Evolutionary conservation across 1,140 invertebrate species (phyloP), one percentile per base, ranked within the genome.

Genomic region (Marisa cornuarietis): DNA sequence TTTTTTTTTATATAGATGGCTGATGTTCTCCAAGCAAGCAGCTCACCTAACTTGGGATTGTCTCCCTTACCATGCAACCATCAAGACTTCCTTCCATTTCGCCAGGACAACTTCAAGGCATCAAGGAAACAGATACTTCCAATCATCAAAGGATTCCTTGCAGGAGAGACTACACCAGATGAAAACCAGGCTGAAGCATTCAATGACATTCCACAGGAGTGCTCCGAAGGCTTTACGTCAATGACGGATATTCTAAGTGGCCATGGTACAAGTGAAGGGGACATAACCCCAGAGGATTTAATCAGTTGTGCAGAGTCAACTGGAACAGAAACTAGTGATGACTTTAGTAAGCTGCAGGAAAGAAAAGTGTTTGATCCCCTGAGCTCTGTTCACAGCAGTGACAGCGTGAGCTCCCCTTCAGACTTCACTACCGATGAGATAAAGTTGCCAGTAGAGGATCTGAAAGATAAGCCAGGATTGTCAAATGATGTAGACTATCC

Each of bases 121-220:
- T 88, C 86, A 1, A 81, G 90, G 22, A 91, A 91, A 81, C 79
- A 85, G 79, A 84, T 91, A 51, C 63, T 90, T 20, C 90, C 90
- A n/a, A 75, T 91, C 14, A 77, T 91, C 31, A 84, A 84, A 69
- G 76, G 75, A 22, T 86, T 85, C 83, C 73, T 88, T 4, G 69
- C 80, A 65, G 84, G 84, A 22, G 85, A 85, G 31, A 77, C 81
- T 31, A 86, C 83, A 7, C 83, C 83, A 63, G 85, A 86, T 68
- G 83, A 83, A 20, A 69, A 52, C 71, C 11, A 82, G 71, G 22
- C 75, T 74, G 71, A 78, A 80, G 54, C 80, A 79, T 26, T 68
- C 11, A 6, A 1, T 68, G 73, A 65, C 26, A 62, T 62, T 18
- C n/a, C 61, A 16, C 61, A 77, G 13, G 76, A 66, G 14, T 65